These are phyloP conservation scores for Theretra japonica DNA, from an alignment of 2,888 invertebrate genomes.

Conservation along the genomic window DNA sequence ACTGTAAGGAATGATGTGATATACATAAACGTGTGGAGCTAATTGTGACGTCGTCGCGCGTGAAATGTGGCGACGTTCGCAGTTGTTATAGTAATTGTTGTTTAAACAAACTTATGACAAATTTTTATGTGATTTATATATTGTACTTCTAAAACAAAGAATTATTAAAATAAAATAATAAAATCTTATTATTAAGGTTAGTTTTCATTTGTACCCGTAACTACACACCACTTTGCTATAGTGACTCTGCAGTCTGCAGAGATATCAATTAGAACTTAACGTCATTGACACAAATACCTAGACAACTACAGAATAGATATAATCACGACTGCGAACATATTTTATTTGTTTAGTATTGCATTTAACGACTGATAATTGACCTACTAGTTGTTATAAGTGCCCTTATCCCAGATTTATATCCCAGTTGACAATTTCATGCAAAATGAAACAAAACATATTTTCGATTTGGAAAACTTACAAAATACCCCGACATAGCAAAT, in stretches of 20 bases:
- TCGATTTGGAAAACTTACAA: too few species aligned
- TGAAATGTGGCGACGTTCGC: slow-evolving; percentile 53
- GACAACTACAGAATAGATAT: not conserved
- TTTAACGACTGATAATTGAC: not conserved
- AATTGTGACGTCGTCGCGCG: slow-evolving; percentile 63
- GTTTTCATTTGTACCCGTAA: slow-evolving; percentile 41
- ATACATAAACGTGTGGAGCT: slow-evolving; percentile 62
- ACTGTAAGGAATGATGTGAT: slow-evolving; percentile 72
- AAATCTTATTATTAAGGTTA: slow-evolving; percentile 51
- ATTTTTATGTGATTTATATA: slow-evolving; percentile 73
- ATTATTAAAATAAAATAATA: slow-evolving; percentile 64
- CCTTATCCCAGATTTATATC: not conserved
- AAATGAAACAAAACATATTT: too few species aligned
- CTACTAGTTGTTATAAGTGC: not conserved
- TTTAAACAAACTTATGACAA: slow-evolving; percentile 61
- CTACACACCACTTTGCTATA: not conserved
- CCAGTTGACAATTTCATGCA: too few species aligned
- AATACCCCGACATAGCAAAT: too few species aligned
- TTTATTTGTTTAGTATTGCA: not conserved
- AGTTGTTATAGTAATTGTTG: slow-evolving; percentile 67
- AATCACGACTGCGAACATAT: not conserved
- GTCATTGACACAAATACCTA: slow-evolving; percentile 16
- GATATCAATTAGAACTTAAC: not conserved
- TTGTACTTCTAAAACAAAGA: slow-evolving; percentile 71
- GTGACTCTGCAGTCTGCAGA: not conserved